A percentile compares a stretch with the other conserved stretches of the same genome.
These are phyloP conservation scores for Montipora capitata DNA, from an alignment of 92 coral and sea anemone genomes.

Conservation along the genomic window DNA sequence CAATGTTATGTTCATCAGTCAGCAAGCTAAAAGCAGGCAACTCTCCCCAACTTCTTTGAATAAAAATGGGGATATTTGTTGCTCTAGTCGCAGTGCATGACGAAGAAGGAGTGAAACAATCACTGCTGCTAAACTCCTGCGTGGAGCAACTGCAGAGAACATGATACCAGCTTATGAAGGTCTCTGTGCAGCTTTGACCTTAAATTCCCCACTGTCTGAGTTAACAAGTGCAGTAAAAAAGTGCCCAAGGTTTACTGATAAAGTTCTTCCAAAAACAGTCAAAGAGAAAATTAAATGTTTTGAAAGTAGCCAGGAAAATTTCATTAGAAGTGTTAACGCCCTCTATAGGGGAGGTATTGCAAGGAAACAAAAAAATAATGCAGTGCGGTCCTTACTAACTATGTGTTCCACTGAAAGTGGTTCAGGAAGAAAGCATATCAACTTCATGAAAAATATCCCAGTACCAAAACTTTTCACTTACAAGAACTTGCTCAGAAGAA, in stretches of 20 bases:
- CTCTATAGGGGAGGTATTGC: slow-evolving; percentile 68
- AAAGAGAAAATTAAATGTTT: slow-evolving; percentile 41
- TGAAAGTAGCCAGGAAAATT: slow-evolving; percentile 59
- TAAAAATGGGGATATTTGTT: slow-evolving; percentile 13
- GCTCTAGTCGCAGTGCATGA: slow-evolving; percentile 35
- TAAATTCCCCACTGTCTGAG: no score
- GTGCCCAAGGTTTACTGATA: slow-evolving; percentile 33
- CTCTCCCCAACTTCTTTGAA: no score
- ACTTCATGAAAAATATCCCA: background rate
- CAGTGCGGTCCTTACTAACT: slow-evolving; percentile 45
- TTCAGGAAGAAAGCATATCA: slow-evolving; percentile 21
- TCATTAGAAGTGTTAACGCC: slow-evolving; percentile 64
- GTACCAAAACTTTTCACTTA: background rate
- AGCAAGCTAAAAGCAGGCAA: no score
- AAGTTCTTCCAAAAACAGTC: slow-evolving; percentile 58
- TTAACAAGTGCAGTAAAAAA: background rate
- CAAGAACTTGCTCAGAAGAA: background rate
- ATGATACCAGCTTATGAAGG: slow-evolving; percentile 62
- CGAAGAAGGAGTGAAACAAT: slow-evolving; percentile 5
- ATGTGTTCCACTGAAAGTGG: slow-evolving; percentile 59
- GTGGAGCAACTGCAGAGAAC: slow-evolving; percentile 56
- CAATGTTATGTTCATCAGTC: no score
- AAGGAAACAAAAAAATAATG: slow-evolving; percentile 61
- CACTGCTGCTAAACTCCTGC: slow-evolving; percentile 40
- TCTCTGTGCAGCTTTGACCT: background rate